These are phyloP conservation scores for Operophtera brumata DNA, from an alignment of 2,888 invertebrate species.

Conservation along the genomic window DNA sequence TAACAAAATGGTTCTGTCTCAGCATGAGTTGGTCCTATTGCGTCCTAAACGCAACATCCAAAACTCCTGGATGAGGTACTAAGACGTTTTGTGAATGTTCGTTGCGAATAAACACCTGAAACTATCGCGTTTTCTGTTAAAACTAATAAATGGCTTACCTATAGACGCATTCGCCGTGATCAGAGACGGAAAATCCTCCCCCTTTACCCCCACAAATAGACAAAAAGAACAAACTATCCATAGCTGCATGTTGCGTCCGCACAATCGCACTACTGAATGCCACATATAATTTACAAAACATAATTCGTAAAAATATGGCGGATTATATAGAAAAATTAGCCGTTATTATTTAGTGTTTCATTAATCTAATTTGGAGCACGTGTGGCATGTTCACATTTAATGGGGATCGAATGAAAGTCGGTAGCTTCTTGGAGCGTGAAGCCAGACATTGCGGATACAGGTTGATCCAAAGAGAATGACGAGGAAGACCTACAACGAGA, in stretches of 20 bases:
- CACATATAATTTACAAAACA: constrained; percentile 48
- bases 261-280: constrained; percentile 37
- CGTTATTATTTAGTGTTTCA: constrained; percentile 51
- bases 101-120: too few relatives aligned
- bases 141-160: constrained; percentile 69
- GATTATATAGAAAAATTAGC: constrained; percentile 26
- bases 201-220: constrained; percentile 41
- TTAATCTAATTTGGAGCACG: constrained; percentile 46
- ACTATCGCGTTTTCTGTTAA: neutral
- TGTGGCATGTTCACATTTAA: constrained; percentile 62
- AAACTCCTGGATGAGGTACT: too few relatives aligned
- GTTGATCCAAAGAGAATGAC: neutral
- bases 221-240: constrained; percentile 46
- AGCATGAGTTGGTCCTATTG: too few relatives aligned
- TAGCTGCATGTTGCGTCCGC: constrained; percentile 52
- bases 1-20: too few relatives aligned
- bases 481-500: too few relatives aligned
- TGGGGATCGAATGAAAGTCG: constrained; percentile 38
- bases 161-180: constrained; percentile 87
- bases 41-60: too few relatives aligned
- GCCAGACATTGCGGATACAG: constrained; percentile 9
- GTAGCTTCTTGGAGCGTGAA: constrained; percentile 21
- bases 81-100: too few relatives aligned
- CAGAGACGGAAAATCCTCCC: constrained; percentile 86
- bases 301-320: constrained; percentile 51